Base-by-base conservation (phyloP, 2,113 vertebrate genomes). In the Rhinolophus ferrumequinum region DNA sequence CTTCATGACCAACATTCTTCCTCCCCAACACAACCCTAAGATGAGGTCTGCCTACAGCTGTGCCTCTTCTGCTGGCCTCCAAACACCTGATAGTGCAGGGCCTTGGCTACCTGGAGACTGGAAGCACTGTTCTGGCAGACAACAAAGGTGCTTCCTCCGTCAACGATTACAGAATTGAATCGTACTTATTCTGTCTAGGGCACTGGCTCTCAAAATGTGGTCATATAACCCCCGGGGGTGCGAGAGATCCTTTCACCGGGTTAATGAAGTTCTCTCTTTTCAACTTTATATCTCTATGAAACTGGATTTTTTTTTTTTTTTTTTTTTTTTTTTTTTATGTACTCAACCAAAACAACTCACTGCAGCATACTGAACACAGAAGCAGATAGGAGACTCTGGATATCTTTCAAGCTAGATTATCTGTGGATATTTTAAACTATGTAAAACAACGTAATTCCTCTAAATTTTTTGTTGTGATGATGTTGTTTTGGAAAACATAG, bases 1-100 rank as follows among this genome's bases (percentile, higher is more conserved):
- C 3, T 41, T 24, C 35, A 15, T 58, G 54, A 58, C 6, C 44
- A n/a, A 56, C 8, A 28, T 47, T 3, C 35, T 77, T 79, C 4
- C 21, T 30, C 12, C 19, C 52, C 11, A 15, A 6, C 10, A 15
- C 2, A 67, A 6, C 5, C 13, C 33, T 28, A n/a, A 69, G 28
- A 24, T 6, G 9, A 73, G 8, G 6, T 84, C 11, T 47, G 41
- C 33, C 30, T 28, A 28, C 21, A 18, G 24, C 4, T 28, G 10
- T 41, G 30, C 19, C 47, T 54, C 30, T 28, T 73, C 54, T 70
- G 0, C 38, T 41, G n/a, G 4, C 47, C 13, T 86, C 44, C 21
- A 33, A 64, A 56, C 0, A 35, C 2, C 9, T 4, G 6, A 12
- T 1, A 8, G n/a, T 3, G 6, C 22, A 47, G 11, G n/a, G 6